Percentiles rank a stretch among this genome's conserved stretches.
These are phyloP conservation scores for Tenualosa thibaudeaui DNA, from an alignment of 2,797 vertebrate genomes.

Conservation along the genomic window DNA sequence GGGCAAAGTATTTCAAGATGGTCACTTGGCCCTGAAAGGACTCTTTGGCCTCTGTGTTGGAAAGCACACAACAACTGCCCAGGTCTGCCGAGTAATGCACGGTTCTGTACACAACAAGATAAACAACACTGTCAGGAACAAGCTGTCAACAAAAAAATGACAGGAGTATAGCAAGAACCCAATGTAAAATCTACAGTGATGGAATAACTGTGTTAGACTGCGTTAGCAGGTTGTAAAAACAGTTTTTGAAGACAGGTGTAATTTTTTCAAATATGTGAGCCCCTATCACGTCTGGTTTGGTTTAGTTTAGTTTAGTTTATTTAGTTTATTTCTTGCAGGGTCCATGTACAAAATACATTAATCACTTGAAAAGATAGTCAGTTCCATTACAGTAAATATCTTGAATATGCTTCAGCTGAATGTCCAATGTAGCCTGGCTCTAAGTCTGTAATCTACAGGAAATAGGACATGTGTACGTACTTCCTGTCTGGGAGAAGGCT, in stretches of 20 bases:
- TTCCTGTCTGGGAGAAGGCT: conserved; percentile 85
- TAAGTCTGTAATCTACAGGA: neutral
- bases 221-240: no score
- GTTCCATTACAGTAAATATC: no score
- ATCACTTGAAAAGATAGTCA: no score
- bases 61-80: conserved; percentile 81
- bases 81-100: conserved; percentile 87
- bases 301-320: no score
- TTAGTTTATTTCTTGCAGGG: no score
- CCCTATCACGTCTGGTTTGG: no score
- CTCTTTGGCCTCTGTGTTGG: conserved; percentile 77
- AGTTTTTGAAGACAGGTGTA: no score
- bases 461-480: conserved; percentile 59
- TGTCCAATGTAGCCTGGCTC: neutral
- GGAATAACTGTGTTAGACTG: no score
- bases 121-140: neutral
- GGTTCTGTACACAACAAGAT: conserved; percentile 67
- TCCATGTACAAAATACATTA: no score
- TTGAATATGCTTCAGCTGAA: no score
- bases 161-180: neutral
- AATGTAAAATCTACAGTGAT: no score
- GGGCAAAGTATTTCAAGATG: conserved; percentile 85
- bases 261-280: no score
- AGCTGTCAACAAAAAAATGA: neutral
- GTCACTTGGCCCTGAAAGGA: conserved; percentile 85